Percentiles rank a stretch among this genome's conserved stretches.
Evolutionary conservation across 2,888 invertebrate genomes (phyloP).

Genomic region (Eumerus sabulonum): DNA sequence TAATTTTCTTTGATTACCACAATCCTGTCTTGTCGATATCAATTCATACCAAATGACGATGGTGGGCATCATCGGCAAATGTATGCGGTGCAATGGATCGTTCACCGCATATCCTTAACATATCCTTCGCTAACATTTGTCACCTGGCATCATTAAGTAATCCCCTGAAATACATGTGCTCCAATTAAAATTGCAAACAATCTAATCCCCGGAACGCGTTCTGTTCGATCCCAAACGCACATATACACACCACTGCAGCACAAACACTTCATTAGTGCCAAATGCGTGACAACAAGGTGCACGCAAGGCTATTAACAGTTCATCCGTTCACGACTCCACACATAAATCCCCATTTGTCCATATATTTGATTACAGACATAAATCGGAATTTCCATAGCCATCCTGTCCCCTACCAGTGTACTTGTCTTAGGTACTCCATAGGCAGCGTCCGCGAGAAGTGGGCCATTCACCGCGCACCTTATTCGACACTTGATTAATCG

Average conservation of each 20-base stretch:
- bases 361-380: constrained; percentile 67
- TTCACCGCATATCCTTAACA: constrained; percentile 32
- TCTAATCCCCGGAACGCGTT: constrained; percentile 60
- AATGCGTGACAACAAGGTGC: constrained; percentile 33
- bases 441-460: constrained; percentile 5
- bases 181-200: constrained; percentile 65
- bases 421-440: neutral
- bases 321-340: constrained; percentile 9
- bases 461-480: neutral
- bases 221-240: constrained; percentile 1
- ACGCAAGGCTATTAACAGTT: constrained; percentile 9
- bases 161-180: constrained; percentile 62
- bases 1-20: too few species aligned
- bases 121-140: constrained; percentile 31
- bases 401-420: constrained; percentile 4
- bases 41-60: too few species aligned
- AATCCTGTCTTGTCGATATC: too few species aligned
- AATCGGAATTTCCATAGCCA: constrained; percentile 53
- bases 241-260: constrained; percentile 12
- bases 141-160: constrained; percentile 57
- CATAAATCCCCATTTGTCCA: constrained; percentile 62
- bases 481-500: constrained; percentile 49
- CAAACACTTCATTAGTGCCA: constrained; percentile 67
- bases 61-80: too few species aligned
- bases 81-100: neutral